phyloP scores from a whole-genome alignment of 1,140 invertebrate species.

The Cydia splendana region DNA sequence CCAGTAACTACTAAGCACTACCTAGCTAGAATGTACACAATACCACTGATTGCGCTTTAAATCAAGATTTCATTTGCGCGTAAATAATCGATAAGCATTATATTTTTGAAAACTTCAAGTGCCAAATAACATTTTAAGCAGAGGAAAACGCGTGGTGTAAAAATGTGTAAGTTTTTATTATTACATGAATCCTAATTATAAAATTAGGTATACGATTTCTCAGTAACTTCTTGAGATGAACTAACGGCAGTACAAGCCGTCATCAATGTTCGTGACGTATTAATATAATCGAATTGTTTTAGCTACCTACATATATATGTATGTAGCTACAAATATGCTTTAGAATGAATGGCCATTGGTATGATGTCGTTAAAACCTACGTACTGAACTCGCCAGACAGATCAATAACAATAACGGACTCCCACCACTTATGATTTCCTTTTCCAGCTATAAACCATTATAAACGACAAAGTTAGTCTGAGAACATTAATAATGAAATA shows the following conservation, averaged over 20 bases:
- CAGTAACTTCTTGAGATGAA: neutral
- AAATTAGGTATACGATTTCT: neutral
- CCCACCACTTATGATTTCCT: neutral
- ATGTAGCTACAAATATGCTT: neutral
- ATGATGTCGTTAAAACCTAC: neutral
- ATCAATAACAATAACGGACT: conserved; percentile 6
- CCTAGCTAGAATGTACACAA: conserved; percentile 34
- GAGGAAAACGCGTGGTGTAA: no score
- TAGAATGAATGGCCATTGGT: neutral
- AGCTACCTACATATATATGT: neutral
- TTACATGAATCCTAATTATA: neutral
- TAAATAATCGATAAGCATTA: neutral
- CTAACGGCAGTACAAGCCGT: neutral
- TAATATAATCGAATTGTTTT: neutral
- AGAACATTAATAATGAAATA: neutral
- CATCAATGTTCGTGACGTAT: neutral
- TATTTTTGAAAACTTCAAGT: neutral
- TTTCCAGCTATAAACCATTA: neutral
- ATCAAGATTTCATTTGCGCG: neutral
- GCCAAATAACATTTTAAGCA: no score
- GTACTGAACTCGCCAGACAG: neutral
- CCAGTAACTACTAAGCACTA: conserved; percentile 38
- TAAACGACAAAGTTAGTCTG: neutral
- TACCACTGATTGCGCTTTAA: conserved; percentile 20
- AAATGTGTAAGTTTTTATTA: no score